These are phyloP conservation scores for Syrphus vitripennis DNA, from an alignment of 2,888 invertebrate genomes.

Conservation along the genomic window DNA sequence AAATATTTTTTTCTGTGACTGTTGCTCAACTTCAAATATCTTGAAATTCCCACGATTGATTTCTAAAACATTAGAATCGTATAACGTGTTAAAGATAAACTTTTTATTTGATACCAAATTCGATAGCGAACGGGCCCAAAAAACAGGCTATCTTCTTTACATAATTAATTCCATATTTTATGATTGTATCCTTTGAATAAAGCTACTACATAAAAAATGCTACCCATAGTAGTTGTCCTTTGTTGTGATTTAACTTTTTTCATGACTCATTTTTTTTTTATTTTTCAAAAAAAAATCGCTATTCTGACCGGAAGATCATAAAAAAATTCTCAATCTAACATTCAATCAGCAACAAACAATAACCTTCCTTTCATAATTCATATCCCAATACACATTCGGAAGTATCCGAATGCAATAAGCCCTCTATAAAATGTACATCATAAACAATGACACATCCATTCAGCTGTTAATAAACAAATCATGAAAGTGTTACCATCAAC, in stretches of 20 bases:
- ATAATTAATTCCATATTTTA: neutral
- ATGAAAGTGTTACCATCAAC: slow-evolving; percentile 30
- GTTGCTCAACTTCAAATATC: too few species aligned
- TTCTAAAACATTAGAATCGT: too few species aligned
- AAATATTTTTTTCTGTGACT: too few species aligned
- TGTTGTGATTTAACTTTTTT: neutral
- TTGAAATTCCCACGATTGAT: too few species aligned
- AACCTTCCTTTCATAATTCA: neutral
- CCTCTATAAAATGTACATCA: neutral
- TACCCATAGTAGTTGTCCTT: neutral
- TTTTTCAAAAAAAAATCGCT: neutral
- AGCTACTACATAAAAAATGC: neutral
- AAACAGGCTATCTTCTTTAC: too few species aligned
- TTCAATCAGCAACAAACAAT: neutral
- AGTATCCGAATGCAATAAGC: neutral
- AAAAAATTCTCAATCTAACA: neutral
- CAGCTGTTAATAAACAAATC: slow-evolving; percentile 35
- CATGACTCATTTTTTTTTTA: neutral
- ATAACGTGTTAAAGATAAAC: too few species aligned
- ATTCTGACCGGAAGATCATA: neutral
- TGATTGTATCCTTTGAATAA: neutral
- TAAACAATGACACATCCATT: slow-evolving; percentile 2
- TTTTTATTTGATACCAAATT: too few species aligned
- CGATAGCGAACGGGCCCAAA: too few species aligned
- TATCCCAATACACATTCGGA: neutral